These are phyloP conservation scores for Caenorhabditis plicata DNA, from an alignment of 2,888 invertebrate genomes.

Conservation along the genomic window DNA sequence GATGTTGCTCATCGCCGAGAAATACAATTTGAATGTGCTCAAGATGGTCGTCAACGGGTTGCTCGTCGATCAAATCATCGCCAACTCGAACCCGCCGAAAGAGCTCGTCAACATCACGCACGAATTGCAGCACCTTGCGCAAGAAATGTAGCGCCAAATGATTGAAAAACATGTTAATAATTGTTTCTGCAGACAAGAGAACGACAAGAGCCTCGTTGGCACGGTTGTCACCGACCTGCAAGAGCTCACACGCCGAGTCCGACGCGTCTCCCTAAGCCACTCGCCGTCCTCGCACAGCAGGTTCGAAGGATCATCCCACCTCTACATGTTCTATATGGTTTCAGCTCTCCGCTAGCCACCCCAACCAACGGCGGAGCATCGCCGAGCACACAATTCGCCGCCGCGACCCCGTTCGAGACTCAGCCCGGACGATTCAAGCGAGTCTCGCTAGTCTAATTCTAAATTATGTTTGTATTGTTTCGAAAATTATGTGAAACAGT, in stretches of 20 bases:
- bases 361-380: conserved; percentile 35
- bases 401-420: conserved; percentile 28
- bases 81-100: conserved; percentile 41
- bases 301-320: conserved; percentile 4
- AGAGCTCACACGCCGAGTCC: conserved; percentile 50
- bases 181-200: conserved; percentile 22
- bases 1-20: conserved; percentile 57
- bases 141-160: conserved; percentile 31
- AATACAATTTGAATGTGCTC: conserved; percentile 53
- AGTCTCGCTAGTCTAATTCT: conserved; percentile 38
- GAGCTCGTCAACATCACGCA: conserved; percentile 44
- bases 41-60: conserved; percentile 57
- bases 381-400: too few species aligned
- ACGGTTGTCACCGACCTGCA: conserved; percentile 60
- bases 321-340: too few species aligned
- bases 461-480: too few species aligned
- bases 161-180: neutral
- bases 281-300: conserved; percentile 34
- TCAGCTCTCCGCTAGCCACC: conserved; percentile 29
- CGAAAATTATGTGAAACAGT: too few species aligned
- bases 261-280: conserved; percentile 50
- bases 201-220: conserved; percentile 46
- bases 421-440: conserved; percentile 42
- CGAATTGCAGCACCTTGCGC: conserved; percentile 40
- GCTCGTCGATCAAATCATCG: conserved; percentile 44